Percentiles rank a stretch among this genome's conserved stretches.
Conservation (phyloP, 2,113 vertebrate genomes). For the Oreochromis aureus region DNA sequence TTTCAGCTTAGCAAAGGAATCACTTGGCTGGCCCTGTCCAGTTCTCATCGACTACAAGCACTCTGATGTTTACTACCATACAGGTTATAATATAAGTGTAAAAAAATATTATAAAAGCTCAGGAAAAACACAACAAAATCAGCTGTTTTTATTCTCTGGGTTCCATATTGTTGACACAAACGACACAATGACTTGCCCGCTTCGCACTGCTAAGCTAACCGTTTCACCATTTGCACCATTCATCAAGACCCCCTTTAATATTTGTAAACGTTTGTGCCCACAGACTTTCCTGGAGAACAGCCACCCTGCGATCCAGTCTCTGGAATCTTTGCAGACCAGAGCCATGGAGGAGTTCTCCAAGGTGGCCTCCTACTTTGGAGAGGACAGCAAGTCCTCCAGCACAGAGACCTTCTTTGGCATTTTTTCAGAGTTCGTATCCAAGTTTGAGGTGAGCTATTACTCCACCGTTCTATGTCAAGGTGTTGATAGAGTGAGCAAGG, state of each 20-base stretch:
- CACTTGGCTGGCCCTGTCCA: neutral
- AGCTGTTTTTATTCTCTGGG: neutral
- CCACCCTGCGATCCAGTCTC: conserved; percentile 82
- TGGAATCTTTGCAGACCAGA: conserved; percentile 86
- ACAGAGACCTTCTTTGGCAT: conserved; percentile 95
- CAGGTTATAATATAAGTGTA: neutral
- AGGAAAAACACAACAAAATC: neutral
- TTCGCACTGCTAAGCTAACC: neutral
- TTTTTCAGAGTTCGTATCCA: conserved; percentile 92
- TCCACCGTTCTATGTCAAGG: neutral
- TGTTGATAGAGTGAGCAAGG: neutral
- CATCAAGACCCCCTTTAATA: neutral
- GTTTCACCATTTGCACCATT: neutral
- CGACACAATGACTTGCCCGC: neutral
- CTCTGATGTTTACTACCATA: neutral
- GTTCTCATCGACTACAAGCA: neutral
- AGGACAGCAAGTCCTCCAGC: conserved; percentile 87
- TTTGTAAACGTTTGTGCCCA: conserved; percentile 50
- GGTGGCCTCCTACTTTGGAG: conserved; percentile 89
- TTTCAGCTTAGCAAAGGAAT: neutral
- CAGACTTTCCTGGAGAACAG: conserved; percentile 93
- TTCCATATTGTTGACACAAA: fast-evolving
- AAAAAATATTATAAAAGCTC: neutral
- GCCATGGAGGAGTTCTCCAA: conserved; percentile 90
- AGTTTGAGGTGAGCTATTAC: conserved; percentile 86